phyloP scores from a whole-genome alignment of 1,140 invertebrate species.

The Heterodera schachtii region DNA sequence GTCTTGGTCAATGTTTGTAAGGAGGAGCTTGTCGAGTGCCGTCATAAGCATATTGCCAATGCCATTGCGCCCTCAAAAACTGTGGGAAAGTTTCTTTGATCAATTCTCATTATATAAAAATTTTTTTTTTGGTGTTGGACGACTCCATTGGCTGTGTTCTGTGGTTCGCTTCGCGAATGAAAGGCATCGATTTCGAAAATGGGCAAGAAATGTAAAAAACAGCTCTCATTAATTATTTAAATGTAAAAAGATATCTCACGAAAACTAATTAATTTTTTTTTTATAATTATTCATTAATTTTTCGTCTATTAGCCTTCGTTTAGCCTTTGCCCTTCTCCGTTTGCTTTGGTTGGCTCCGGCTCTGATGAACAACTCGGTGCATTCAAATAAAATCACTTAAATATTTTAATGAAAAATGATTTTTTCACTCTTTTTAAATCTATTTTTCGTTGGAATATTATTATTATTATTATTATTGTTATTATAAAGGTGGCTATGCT shows the following conservation, averaged over 20 bases:
- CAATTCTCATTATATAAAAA: no score
- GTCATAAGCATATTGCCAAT: slow-evolving; percentile 27
- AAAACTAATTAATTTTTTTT: no score
- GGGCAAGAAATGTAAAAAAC: slow-evolving; percentile 6
- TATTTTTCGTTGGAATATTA: no score
- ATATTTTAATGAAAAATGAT: background rate
- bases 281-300: background rate
- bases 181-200: slow-evolving; percentile 67
- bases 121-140: slow-evolving; percentile 72
- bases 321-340: slow-evolving; percentile 66
- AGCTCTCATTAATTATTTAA: no score
- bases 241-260: no score
- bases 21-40: slow-evolving; percentile 44
- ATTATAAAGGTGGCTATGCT: slow-evolving; percentile 78
- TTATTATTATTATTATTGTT: background rate
- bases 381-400: no score
- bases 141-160: slow-evolving; percentile 88
- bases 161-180: slow-evolving; percentile 87
- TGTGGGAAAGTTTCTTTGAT: slow-evolving; percentile 67
- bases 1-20: slow-evolving; percentile 41
- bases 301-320: no score
- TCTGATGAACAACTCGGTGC: slow-evolving; percentile 85
- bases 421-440: background rate
- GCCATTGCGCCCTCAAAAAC: slow-evolving; percentile 70
- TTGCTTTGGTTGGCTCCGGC: slow-evolving; percentile 86